Evolutionary conservation across 2,797 vertebrate species (phyloP).

Genomic region (Acanthornis magna): DNA sequence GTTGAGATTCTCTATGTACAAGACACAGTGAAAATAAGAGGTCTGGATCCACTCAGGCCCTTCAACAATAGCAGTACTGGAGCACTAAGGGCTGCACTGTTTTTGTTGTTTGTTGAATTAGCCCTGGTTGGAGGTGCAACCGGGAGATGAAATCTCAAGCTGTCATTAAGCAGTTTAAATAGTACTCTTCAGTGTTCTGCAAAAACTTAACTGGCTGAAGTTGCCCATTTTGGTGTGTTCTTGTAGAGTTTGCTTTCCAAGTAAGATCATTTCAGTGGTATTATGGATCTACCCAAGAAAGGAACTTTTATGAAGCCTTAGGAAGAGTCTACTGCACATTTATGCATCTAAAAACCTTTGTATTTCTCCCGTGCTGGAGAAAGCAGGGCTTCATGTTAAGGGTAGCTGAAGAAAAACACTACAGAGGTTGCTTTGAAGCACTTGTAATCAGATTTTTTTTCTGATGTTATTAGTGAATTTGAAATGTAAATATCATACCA

Average conservation of each 20-base stretch:
- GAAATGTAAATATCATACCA: slow-evolving; percentile 23
- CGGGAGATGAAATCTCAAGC: not conserved
- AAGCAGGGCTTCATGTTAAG: not conserved
- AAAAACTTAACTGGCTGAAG: not conserved
- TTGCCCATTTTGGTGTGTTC: not conserved
- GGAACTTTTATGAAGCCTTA: not conserved
- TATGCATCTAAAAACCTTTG: not conserved
- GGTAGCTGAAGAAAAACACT: not conserved
- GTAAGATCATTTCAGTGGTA: not conserved
- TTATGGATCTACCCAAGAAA: not conserved
- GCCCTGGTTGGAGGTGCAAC: not conserved
- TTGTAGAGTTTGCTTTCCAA: not conserved
- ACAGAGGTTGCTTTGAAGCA: not conserved
- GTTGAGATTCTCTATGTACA: not conserved
- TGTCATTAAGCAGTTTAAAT: not conserved
- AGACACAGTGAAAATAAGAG: not conserved
- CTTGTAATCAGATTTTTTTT: slow-evolving; percentile 18
- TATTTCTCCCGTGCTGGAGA: not conserved
- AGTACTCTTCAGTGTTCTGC: not conserved
- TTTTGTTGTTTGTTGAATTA: not conserved
- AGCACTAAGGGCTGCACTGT: not conserved
- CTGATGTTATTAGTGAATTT: slow-evolving; percentile 29
- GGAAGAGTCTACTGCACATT: not conserved
- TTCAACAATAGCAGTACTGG: not conserved
- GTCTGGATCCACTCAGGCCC: not conserved